Evolutionary conservation across 2,888 invertebrate genomes (phyloP).

Genomic region (Thecocarcelia acutangulata): DNA sequence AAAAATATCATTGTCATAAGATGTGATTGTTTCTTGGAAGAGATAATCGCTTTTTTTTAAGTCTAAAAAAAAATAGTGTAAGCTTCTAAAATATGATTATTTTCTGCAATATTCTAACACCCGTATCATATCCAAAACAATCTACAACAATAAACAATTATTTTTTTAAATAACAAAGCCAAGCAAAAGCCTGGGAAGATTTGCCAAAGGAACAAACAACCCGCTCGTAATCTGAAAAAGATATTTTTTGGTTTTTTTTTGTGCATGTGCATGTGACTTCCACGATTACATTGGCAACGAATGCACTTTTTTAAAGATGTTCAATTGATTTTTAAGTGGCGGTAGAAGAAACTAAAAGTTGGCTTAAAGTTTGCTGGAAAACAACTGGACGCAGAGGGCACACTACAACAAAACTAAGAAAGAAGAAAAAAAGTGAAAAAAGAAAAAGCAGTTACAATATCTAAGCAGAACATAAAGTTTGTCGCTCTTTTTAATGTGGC

Average conservation of each 20-base stretch:
- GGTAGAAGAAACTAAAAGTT: constrained; percentile 30
- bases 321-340: constrained; percentile 57
- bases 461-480: constrained; percentile 61
- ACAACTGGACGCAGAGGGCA: not conserved
- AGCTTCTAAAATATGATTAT: constrained; percentile 1
- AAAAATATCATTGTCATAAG: not conserved
- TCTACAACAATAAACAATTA: constrained; percentile 56
- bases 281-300: constrained; percentile 44
- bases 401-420: too few relatives aligned
- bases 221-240: constrained; percentile 46
- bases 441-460: constrained; percentile 51
- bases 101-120: constrained; percentile 15
- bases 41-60: not conserved
- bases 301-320: constrained; percentile 44
- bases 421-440: not conserved
- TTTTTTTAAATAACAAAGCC: constrained; percentile 21
- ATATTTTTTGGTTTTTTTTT: not conserved
- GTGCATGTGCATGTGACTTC: constrained; percentile 51
- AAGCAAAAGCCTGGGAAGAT: constrained; percentile 57
- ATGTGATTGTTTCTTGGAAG: constrained; percentile 30
- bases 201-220: constrained; percentile 22
- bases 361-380: constrained; percentile 11
- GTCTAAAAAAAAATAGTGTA: not conserved
- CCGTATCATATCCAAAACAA: constrained; percentile 47
- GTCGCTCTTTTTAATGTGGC: constrained; percentile 55